Evolutionary conservation across 2,113 vertebrate species (phyloP), one percentile per base, ranked within the genome.

Genomic region (Phycodurus eques): DNA sequence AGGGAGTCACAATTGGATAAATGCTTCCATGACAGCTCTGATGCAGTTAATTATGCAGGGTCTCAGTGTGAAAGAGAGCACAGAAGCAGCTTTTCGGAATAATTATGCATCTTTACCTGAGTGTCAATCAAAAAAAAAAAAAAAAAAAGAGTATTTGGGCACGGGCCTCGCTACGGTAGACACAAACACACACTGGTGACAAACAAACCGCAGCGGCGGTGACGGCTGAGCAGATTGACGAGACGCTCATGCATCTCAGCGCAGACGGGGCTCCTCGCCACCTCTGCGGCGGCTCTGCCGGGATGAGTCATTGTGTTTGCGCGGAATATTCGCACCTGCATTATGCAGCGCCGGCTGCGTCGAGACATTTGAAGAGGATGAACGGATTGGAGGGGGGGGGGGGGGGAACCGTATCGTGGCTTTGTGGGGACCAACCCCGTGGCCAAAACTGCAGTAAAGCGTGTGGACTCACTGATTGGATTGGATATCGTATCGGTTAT

Each of bases 261-360:
- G 47, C 64, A 66, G 43, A 66, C 64, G 64, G 13, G n/a, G 31
- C 64, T 46, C 63, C 63, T n/a, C 20, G 44, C 64, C 64, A 17
- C 44, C 64, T 27, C 64, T 47, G 64, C 64, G 20, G n/a, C 17
- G 43, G 13, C 64, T 27, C 64, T 31, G 64, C 64, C 22, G 22
- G 43, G 64, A 66, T 66, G 64, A 66, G 43, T 66, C 64, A 66
- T 66, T 17, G n/a, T 66, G 64, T 66, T 66, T 66, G 64, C 43
- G 22, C 64, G 31, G 43, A 66, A 66, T 66, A 66, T 66, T 66
- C 46, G 64, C 64, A 66, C 64, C 64, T 66, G 64, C 43, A 15
- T 47, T 66, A 66, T 8, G 35, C 61, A 11, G 33, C 61, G 35
- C 44, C 9, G 64, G 13, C 64, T 46, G 43, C 20, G 13, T 27